These are phyloP conservation scores for Psettodes erumei DNA, from an alignment of 2,113 vertebrate genomes.

Conservation along the genomic window DNA sequence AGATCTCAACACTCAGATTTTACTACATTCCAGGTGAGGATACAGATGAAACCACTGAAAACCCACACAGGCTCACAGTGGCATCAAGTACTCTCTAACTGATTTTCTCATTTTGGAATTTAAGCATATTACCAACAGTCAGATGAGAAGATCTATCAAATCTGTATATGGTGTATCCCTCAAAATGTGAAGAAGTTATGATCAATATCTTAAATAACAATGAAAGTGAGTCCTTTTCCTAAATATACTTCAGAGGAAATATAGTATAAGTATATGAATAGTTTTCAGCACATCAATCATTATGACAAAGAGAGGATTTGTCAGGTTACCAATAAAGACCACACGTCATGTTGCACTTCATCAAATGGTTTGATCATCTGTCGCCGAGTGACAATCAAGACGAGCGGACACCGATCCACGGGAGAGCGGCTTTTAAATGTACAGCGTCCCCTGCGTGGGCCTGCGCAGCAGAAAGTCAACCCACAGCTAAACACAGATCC, in stretches of 20 bases:
- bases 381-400: slow-evolving; percentile 12
- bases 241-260: background rate
- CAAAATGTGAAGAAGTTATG: background rate
- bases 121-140: too few species aligned
- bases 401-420: slow-evolving; percentile 22
- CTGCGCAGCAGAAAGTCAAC: slow-evolving; percentile 45
- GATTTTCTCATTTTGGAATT: too few species aligned
- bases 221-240: background rate
- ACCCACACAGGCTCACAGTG: background rate
- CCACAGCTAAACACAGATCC: slow-evolving; percentile 47
- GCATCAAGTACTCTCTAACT: background rate
- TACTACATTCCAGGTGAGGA: slow-evolving; percentile 6
- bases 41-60: background rate
- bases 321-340: background rate
- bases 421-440: slow-evolving; percentile 23
- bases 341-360: too few species aligned
- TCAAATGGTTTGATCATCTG: slow-evolving; percentile 16
- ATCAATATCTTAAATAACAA: background rate
- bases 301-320: background rate
- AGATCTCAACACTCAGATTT: slow-evolving; percentile 21
- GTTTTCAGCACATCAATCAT: background rate
- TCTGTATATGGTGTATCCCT: too few species aligned
- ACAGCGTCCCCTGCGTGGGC: slow-evolving; percentile 28
- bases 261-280: background rate
- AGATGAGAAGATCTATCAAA: too few species aligned